These are phyloP conservation scores for Peucedramus taeniatus DNA, from an alignment of 2,113 vertebrate species.

Conservation along the genomic window DNA sequence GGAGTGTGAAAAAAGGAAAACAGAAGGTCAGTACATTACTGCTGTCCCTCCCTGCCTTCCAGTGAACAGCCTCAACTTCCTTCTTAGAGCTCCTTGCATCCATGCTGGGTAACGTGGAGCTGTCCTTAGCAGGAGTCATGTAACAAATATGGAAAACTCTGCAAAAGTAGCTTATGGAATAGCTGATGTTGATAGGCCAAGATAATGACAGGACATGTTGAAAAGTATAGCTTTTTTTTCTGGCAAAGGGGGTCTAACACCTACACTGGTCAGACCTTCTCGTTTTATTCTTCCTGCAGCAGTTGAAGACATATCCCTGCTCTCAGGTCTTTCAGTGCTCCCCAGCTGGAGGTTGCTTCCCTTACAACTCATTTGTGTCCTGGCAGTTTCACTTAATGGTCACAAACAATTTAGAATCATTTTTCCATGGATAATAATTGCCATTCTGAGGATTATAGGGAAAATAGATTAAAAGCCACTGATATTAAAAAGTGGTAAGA, in stretches of 20 bases:
- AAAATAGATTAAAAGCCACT: not conserved
- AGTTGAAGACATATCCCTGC: not conserved
- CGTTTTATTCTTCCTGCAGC: not conserved
- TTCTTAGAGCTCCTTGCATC: not conserved
- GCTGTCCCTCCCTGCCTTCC: not conserved
- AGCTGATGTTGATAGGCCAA: not conserved
- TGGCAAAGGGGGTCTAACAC: not conserved
- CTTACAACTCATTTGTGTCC: not conserved
- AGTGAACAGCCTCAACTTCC: not conserved
- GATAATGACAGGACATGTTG: not conserved
- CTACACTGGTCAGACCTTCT: not conserved
- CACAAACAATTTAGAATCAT: not conserved
- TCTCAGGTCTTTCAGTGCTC: not conserved
- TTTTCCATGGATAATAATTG: not conserved
- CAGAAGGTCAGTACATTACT: not conserved
- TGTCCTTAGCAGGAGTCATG: not conserved
- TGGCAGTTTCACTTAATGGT: not conserved
- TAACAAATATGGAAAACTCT: not conserved
- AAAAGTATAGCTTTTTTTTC: not conserved
- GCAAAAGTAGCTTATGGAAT: not conserved
- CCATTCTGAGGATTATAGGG: not conserved
- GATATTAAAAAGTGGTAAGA: not conserved
- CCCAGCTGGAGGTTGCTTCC: not conserved
- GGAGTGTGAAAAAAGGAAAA: not conserved
- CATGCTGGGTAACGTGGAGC: accelerated